Conservation (phyloP, 2,113 vertebrate genomes). For the Crotalus viridis region DNA sequence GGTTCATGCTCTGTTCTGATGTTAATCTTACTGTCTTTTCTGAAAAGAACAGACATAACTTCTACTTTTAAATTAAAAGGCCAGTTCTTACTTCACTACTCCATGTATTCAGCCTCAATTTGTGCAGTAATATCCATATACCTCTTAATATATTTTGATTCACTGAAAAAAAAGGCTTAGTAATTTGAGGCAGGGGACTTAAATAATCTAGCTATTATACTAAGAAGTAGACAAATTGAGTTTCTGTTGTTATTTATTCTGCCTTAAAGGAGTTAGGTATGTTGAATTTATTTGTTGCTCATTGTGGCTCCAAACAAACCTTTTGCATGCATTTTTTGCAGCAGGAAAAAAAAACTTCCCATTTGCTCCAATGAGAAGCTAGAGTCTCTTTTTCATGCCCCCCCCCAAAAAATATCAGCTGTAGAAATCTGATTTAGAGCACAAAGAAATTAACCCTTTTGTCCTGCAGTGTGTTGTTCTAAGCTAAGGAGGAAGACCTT, state of each 20-base stretch:
- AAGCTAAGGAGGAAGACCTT: background rate
- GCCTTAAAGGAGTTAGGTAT: background rate
- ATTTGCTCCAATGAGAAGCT: background rate
- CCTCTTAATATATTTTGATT: background rate
- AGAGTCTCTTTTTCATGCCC: background rate
- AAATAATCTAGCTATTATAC: background rate
- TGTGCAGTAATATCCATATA: background rate
- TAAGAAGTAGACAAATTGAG: background rate
- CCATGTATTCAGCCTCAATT: background rate
- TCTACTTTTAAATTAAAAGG: background rate
- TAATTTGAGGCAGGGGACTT: background rate
- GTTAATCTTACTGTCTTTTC: background rate
- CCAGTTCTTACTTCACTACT: background rate
- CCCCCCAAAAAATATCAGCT: accelerated
- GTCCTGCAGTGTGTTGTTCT: background rate
- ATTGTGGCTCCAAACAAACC: background rate
- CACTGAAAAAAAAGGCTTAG: background rate
- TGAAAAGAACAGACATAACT: background rate
- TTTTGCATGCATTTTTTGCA: background rate
- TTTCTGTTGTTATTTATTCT: background rate
- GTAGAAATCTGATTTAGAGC: too few species aligned
- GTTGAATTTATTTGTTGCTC: background rate
- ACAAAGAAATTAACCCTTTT: background rate
- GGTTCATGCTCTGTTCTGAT: background rate
- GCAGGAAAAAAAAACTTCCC: background rate